Evolutionary conservation across 2,113 vertebrate genomes (phyloP), one percentile per base, ranked within the genome.

Genomic region (Syrrhaptes paradoxus): DNA sequence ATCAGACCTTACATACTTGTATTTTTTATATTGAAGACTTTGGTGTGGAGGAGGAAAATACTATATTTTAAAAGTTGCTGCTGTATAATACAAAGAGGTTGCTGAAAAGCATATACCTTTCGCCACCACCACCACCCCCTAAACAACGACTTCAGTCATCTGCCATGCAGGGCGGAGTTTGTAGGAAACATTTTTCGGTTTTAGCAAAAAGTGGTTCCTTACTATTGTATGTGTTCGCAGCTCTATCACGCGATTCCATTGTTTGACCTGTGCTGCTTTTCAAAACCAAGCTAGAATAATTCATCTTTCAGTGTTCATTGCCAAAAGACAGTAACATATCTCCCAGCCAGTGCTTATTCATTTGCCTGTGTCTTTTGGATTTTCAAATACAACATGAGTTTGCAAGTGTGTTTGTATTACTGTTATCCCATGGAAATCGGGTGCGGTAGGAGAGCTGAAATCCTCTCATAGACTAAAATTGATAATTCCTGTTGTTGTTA

Each of bases 211-310:
- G 51, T 26, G 51, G 16, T 58, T 87, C 58, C 32, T 79, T 85
- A 62, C 85, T 51, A 36, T 78, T 89, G 75, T 81, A 34, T 49
- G 87, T 67, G 48, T 84, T 87, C 52, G 66, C 81, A 89, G 71
- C 72, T 22, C 36, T 76, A 61, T 85, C 71, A 58, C 54, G 11
- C 1, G 1, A 20, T 38, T 85, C 92, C 49, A 26, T 93, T 94
- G 87, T 94, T 87, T 94, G 74, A 85, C 87, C 92, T 67, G 82
- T 72, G 66, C 90, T 82, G 45, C 45, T 85, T 93, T 85, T 88
- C 54, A 81, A 72, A 93, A 57, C 43, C 14, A 8, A 14, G 63
- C 74, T 89, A 34, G 91, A 93, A 85, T 95, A 95, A 68, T 93
- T 89, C 21, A 49, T 87, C 6, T 80, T 88, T 91, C 45, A 22